Conservation (phyloP, 2,797 vertebrate species). For the Paramormyrops hopkinsi region DNA sequence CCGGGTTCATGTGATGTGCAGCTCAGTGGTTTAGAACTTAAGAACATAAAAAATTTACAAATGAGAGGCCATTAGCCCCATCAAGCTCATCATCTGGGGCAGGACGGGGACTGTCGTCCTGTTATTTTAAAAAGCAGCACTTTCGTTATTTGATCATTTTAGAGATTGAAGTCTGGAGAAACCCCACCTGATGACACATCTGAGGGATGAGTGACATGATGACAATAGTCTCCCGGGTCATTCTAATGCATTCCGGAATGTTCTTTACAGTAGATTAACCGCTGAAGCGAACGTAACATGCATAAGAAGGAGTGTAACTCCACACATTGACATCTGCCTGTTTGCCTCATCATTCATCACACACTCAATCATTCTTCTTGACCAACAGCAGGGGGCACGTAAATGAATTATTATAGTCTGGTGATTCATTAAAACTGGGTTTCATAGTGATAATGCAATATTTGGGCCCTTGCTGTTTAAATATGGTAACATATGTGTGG, state of each 20-base stretch:
- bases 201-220: constrained; percentile 16
- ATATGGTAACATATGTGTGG: background rate
- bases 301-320: background rate
- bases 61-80: too few relatives aligned
- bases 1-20: too few relatives aligned
- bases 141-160: background rate
- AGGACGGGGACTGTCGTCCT: too few relatives aligned
- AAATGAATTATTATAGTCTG: background rate
- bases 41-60: too few relatives aligned
- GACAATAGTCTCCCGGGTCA: background rate
- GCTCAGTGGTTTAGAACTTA: too few relatives aligned
- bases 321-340: background rate
- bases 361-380: background rate
- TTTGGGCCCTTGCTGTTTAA: background rate
- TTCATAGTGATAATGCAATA: background rate
- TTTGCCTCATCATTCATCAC: background rate
- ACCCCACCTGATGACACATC: constrained; percentile 24
- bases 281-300: constrained; percentile 23
- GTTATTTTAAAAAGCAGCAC: too few relatives aligned
- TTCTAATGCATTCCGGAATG: constrained; percentile 24
- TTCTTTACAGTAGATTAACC: constrained; percentile 23
- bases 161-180: constrained; percentile 27
- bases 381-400: background rate
- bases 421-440: background rate
- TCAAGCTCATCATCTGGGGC: too few relatives aligned